Evolutionary conservation across 2,113 vertebrate species (phyloP).

Genomic region (Podocnemis expansa): DNA sequence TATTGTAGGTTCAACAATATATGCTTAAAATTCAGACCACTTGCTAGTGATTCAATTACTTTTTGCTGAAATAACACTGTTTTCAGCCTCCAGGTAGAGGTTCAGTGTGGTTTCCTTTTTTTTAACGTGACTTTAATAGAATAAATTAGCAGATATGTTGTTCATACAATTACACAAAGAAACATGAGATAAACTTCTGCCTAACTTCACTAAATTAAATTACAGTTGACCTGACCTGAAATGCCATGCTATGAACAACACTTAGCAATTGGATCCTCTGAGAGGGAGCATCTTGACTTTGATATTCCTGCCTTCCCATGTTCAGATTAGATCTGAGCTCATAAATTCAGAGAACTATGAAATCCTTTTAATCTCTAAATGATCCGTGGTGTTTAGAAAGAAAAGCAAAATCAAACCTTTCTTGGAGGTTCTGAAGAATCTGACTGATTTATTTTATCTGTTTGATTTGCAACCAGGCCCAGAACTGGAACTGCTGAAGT

Average conservation of each 20-base stretch:
- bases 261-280: not conserved
- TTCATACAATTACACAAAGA: not conserved
- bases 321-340: not conserved
- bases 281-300: not conserved
- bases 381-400: not conserved
- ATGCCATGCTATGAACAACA: not conserved
- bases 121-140: not conserved
- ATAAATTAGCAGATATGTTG: not conserved
- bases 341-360: not conserved
- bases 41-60: not conserved
- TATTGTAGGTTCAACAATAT: not conserved
- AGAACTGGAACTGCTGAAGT: not conserved
- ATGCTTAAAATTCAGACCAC: not conserved
- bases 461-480: not conserved
- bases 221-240: not conserved
- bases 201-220: not conserved
- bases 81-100: not conserved
- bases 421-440: not conserved
- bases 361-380: not conserved
- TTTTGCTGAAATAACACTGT: not conserved
- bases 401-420: not conserved
- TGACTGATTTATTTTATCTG: not conserved
- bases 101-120: not conserved
- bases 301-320: not conserved
- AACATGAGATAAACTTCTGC: not conserved